Evolutionary conservation across 2,888 invertebrate genomes (phyloP), one percentile per base, ranked within the genome.

Genomic region (Melitaea athalia): DNA sequence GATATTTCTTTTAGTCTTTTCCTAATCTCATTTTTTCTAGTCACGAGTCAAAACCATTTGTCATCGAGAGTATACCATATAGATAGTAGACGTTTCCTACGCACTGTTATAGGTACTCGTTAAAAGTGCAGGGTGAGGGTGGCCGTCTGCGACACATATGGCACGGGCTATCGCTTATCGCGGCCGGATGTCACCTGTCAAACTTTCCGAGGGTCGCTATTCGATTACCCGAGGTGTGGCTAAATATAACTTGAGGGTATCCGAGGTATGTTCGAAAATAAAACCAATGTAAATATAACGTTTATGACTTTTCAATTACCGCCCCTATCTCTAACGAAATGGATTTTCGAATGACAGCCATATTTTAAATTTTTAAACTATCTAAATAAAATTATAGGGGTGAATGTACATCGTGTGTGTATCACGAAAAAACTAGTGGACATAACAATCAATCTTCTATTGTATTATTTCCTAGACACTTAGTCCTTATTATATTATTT

Each of bases 161-260:
- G 83, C 79, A 78, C 82, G 76, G 75, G 80, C 82, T 84, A 86
- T 86, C 82, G 82, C 78, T 85, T 88, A 88, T 88, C 87, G 81
- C 74, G 63, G 76, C 78, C 85, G 86, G 87, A 85, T 89, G 90
- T 91, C 91, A 89, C 85, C 85, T 88, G 91, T 89, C 88, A 79
- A 78, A 76, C 78, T 70, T 76, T 75, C 65, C 75, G 79, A 75
- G 84, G 85, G 75, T 74, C 76, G 80, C 78, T 76, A 78, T 81
- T 77, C 77, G 73, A 79, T 81, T 79, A 80, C 79, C 75, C 75
- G 75, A 68, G 75, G 70, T 72, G 77, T 64, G 74, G 79, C 82
- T 81, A 78, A 80, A 76, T 80, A 79, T 78, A 81, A 75, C 60
- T 52, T 60, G 64, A 69, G 69, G 70, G 68, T 68, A 63, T 64